Evolutionary conservation across 2,797 vertebrate species (phyloP), one percentile per base, ranked within the genome.

Genomic region (Prionace glauca): DNA sequence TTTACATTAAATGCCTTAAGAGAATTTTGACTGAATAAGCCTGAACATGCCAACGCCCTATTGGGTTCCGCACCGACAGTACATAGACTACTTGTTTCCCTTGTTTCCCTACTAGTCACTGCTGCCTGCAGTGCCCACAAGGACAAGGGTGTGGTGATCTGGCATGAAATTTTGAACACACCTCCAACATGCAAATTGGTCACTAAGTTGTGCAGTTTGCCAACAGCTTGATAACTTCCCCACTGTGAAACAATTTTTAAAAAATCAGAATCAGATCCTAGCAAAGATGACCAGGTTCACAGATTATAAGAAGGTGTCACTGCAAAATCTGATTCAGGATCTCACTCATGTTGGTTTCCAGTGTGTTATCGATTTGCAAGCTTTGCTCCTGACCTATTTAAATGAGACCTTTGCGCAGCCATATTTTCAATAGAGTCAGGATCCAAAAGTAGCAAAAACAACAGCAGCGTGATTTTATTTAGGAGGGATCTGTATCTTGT

Each of bases 261-360:
- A 50, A 94, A 94, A 69, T 24, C 93, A 50, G 93, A 94, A 94
- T 32, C 36, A 50, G 10, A 67, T 69, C 65, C 67, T 7, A 92
- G 90, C n/a, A 20, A 60, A 92, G 9, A 67, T 69, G 65, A 69
- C 67, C 29, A 12, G 45, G 67, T 32, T 77, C 71, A 60, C n/a
- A 26, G n/a, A 56, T 95, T 95, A 60, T 45, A 74, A 50, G 24
- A 92, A 41, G 90, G 65, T 69, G n/a, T 92, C 56, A 32, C 16
- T 74, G 45, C 26, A 56, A 95, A 92, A 56, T 77, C 45, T 95
- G 93, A 74, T 77, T 95, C 71, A 60, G 29, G 88, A 77, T n/a
- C 45, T 56, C 50, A 56, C 41, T 95, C 26, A 60, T 95, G 26
- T 90, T 50, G 41, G 32, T 45, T 95, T 45, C 45, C 71, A 60